Conservation (phyloP, 2,113 vertebrate genomes). For the Tylochromis polylepis region DNA sequence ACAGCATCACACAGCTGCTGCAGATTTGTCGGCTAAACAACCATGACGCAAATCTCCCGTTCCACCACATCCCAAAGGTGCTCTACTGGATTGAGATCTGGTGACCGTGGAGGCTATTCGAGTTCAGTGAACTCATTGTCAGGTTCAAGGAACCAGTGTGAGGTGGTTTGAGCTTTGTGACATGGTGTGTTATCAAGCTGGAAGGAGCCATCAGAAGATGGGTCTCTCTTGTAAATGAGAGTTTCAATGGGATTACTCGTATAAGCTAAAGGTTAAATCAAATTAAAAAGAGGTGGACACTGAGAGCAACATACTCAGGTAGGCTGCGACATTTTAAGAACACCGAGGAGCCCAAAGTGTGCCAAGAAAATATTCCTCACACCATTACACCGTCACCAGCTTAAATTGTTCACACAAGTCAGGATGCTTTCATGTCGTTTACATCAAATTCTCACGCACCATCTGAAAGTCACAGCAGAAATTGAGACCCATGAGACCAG, state of each 20-base stretch:
- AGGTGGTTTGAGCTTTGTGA: background rate
- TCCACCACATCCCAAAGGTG: background rate
- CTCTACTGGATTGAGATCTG: background rate
- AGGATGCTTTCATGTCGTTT: background rate
- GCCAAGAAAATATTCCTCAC: background rate
- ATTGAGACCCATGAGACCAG: fast-evolving
- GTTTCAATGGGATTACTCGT: background rate
- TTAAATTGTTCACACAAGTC: background rate
- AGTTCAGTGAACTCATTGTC: background rate
- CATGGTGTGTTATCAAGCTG: background rate
- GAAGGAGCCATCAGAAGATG: background rate
- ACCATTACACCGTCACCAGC: background rate
- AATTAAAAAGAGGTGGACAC: background rate
- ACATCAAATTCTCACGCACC: background rate
- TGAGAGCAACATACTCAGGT: background rate
- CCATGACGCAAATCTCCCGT: background rate
- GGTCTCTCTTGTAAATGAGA: background rate
- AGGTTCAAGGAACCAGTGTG: background rate
- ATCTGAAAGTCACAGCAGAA: fast-evolving
- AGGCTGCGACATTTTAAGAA: background rate
- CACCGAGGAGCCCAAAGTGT: background rate
- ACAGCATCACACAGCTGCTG: background rate
- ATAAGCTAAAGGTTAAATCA: background rate
- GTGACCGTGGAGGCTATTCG: background rate
- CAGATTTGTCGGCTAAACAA: background rate